These are phyloP conservation scores for Amblyteles armatorius DNA, from an alignment of 2,888 invertebrate species.

Conservation along the genomic window DNA sequence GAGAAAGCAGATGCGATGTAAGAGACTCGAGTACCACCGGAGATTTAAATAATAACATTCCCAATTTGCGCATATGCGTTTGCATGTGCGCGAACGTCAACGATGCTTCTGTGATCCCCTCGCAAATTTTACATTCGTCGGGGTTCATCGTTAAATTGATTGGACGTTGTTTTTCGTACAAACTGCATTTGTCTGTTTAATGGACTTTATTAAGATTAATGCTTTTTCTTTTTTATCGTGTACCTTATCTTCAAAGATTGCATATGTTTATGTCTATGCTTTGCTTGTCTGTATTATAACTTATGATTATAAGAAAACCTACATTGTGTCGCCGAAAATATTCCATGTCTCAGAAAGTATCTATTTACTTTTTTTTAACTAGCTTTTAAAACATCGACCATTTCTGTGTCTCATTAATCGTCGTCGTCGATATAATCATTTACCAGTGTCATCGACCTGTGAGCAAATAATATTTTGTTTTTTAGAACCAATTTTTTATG, in stretches of 20 bases:
- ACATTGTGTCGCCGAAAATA: background rate
- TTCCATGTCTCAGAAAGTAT: background rate
- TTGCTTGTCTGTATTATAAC: constrained; percentile 12
- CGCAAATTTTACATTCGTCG: background rate
- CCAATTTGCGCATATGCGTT: background rate
- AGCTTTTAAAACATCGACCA: background rate
- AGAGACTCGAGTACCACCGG: background rate
- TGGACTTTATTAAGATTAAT: background rate
- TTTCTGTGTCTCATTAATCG: background rate
- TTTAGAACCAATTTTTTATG: background rate
- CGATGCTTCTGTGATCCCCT: background rate
- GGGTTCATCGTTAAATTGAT: background rate
- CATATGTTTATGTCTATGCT: background rate
- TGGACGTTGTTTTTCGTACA: background rate
- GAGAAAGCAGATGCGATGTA: constrained; percentile 6
- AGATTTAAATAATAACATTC: constrained; percentile 32
- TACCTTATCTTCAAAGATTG: background rate
- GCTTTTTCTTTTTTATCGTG: background rate
- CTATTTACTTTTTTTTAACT: background rate
- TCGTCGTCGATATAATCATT: background rate
- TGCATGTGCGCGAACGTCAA: background rate
- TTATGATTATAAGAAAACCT: background rate
- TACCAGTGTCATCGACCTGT: constrained; percentile 6
- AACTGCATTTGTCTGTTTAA: background rate
- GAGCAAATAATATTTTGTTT: constrained; percentile 3